These are phyloP conservation scores for Simalia tracyae DNA, from an alignment of 2,797 vertebrate species.

Conservation along the genomic window DNA sequence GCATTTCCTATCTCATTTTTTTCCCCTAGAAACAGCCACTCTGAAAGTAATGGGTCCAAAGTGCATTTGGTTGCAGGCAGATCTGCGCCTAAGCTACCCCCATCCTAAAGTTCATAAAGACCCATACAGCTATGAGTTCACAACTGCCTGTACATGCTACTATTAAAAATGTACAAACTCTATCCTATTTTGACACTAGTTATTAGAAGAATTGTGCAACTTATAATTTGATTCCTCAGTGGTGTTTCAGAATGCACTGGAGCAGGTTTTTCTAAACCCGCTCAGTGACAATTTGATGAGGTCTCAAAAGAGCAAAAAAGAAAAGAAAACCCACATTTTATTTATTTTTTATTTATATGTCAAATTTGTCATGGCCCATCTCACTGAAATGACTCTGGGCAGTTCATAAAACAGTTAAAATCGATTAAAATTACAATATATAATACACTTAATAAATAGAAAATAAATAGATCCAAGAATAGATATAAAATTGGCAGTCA, in stretches of 20 bases:
- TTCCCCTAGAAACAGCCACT: not conserved
- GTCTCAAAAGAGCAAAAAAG: not conserved
- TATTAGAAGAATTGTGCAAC: not conserved
- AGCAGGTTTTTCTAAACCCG: not conserved
- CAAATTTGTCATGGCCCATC: too few species aligned
- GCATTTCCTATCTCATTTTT: not conserved
- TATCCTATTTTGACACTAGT: not conserved
- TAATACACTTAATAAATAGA: too few species aligned
- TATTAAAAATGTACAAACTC: not conserved
- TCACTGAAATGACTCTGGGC: too few species aligned
- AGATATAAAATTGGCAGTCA: too few species aligned
- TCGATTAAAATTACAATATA: too few species aligned
- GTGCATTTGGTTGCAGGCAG: not conserved
- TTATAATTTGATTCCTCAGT: not conserved
- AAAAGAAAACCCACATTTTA: not conserved
- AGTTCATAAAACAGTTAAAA: too few species aligned
- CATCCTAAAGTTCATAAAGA: not conserved
- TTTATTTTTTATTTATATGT: too few species aligned
- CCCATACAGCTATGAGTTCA: not conserved
- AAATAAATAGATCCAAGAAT: too few species aligned
- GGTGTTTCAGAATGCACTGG: not conserved
- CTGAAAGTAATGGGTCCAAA: not conserved
- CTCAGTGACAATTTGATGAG: not conserved
- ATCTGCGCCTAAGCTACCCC: not conserved
- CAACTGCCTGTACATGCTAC: not conserved